These are phyloP conservation scores for Cataglyphis albicans DNA, from an alignment of 2,888 invertebrate genomes.

Conservation along the genomic window DNA sequence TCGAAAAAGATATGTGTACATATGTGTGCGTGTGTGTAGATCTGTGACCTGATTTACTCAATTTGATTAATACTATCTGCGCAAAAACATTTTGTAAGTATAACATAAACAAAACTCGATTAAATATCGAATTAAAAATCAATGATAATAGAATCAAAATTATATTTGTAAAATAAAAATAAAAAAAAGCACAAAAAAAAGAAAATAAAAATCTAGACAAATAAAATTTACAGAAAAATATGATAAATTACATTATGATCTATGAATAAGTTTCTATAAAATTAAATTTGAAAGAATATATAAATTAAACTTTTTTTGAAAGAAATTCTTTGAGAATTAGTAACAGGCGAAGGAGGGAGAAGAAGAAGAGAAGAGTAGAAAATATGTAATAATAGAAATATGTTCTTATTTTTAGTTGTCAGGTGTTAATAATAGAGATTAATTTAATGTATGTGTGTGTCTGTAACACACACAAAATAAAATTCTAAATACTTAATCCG, in stretches of 20 bases:
- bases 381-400: not conserved
- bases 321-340: no score
- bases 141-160: no score
- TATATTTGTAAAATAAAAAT: no score
- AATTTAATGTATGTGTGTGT: slow-evolving; percentile 71
- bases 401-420: slow-evolving; percentile 67
- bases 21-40: not conserved
- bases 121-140: slow-evolving; percentile 60
- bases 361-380: no score
- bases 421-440: slow-evolving; percentile 74
- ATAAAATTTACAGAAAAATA: no score
- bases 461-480: slow-evolving; percentile 71
- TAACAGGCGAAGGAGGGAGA: no score
- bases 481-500: slow-evolving; percentile 76
- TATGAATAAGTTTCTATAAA: no score
- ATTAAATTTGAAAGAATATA: no score
- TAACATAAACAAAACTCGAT: slow-evolving; percentile 72
- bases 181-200: no score
- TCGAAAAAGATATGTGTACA: not conserved
- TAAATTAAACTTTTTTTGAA: no score
- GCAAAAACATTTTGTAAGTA: not conserved
- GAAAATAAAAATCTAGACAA: no score
- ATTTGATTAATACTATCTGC: not conserved
- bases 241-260: no score
- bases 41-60: not conserved